Base-by-base conservation (phyloP, 2,113 vertebrate genomes). In the Polyodon spathula region DNA sequence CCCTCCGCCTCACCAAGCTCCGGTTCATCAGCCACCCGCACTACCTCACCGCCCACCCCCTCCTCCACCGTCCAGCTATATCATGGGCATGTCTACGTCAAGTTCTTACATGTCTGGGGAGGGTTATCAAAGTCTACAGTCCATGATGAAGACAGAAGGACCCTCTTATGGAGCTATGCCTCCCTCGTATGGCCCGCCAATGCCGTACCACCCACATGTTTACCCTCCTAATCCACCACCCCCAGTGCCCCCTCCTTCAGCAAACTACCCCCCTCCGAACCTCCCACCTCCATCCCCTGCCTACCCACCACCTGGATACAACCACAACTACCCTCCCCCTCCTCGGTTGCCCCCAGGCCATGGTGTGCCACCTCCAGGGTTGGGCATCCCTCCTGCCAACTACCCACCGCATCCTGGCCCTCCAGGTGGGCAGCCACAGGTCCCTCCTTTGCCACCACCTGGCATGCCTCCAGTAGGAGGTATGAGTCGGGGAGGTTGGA, bases 91-190 rank as follows among this genome's bases (percentile, higher is more conserved):
- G 93, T 96, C 93, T 55, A 97, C 94, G 58, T 93, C 84, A 66
- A 92, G 92, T 80, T 98, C 94, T 4, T 97, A 97, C 63, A 97
- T 98, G 95, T 98, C 94, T 0, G 92, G 94, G 0, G 95, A 97
- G 71, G 94, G 94, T 40, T 97, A 79, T 73, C 94, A 98, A 70
- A 97, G 85, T 69, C 85, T 97, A 38, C 95, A 98, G 83, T 97
- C 94, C 10, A 87, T 98, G 90, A 97, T 98, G 94, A 98, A 97
- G 83, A 95, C 93, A 0, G 93, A 96, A 68, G 91, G 79, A 16
- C 93, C 94, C 42, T 76, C 95, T 37, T 96, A 97, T 0, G 87
- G 88, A 6, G 82, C 85, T 62, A 80, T 97, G 72, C 94, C 93
- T 0, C 95, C 93, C 0, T 80, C 77, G 52, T 95, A 97, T 0